phyloP scores from a whole-genome alignment of 2,113 vertebrate species.

The Opisthocomus hoazin region DNA sequence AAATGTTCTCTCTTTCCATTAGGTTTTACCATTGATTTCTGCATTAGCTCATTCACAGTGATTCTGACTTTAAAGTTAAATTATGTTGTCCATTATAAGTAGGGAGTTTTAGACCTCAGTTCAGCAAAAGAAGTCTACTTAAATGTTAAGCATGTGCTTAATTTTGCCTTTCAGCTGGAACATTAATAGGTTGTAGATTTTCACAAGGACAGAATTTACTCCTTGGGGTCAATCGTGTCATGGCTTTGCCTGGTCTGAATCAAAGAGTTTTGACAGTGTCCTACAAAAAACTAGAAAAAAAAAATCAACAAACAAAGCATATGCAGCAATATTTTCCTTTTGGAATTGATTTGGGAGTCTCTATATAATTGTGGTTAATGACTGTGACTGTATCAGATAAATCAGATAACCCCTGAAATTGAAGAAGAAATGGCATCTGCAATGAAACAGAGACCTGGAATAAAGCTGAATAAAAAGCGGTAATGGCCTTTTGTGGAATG shows the following conservation, averaged over 20 bases:
- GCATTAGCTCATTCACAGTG: background rate
- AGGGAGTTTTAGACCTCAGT: background rate
- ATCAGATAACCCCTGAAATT: background rate
- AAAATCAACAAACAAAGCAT: background rate
- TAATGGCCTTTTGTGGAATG: background rate
- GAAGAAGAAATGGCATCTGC: background rate
- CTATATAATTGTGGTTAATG: background rate
- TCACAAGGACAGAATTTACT: background rate
- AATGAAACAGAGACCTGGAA: background rate
- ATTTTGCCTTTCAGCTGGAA: background rate
- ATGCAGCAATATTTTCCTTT: background rate
- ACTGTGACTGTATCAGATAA: background rate
- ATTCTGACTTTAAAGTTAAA: constrained; percentile 4
- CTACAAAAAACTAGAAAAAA: background rate
- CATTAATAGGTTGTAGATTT: background rate
- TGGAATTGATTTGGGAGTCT: background rate
- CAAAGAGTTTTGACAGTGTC: background rate
- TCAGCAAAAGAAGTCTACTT: background rate
- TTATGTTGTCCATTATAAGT: background rate
- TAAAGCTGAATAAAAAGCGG: background rate
- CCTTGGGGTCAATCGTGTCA: background rate
- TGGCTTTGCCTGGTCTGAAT: background rate
- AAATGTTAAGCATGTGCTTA: background rate
- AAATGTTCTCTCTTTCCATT: constrained; percentile 1
- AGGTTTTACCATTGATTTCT: constrained; percentile 10